Evolutionary conservation across 1,140 invertebrate species (phyloP), one percentile per base, ranked within the genome.

Genomic region (Camponotus vicinus): DNA sequence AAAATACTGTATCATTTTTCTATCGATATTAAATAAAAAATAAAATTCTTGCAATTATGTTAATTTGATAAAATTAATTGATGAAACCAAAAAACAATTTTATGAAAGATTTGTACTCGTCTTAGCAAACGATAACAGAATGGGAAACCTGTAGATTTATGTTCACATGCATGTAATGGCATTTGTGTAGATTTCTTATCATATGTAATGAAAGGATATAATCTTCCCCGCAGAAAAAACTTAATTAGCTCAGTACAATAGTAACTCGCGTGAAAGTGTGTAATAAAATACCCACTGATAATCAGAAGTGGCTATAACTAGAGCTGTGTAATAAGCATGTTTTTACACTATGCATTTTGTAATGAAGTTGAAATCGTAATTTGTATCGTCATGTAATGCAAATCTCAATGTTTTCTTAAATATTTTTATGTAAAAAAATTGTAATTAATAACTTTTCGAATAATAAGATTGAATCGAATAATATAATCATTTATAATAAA

Each of bases 201-300:
- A 40, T 42, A 45, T 18, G 7, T 34, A 55, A 86, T 86, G 66
- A 82, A 80, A 86, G 77, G 66, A 86, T 82, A 59, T 59, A 69
- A 61, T 63, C 66, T 42, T 21, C 34, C 21, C 21, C 21, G 32
- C 61, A 80, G 55, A 80, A 86, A 57, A 79, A 82, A 69, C 34
- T 67, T 82, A 86, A 86, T 82, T 86, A 27, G 82, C 83, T 55
- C 67, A 59, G 57, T 61, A 63, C 52, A 80, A 67, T 61, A 86
- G 75, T 77, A 85, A 71, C 82, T 91, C 75, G 88, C 89, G 89
- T 87, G 88, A 86, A 89, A 86, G 69, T 64, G 83, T 78, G 84
- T 86, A 86, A 88, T 89, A 89, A 89, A 89, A 86, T n/a, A 77
- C 55, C 18, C 21, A 69, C 77, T 70, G 85, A 86, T 82, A 82